Evolutionary conservation across 2,888 invertebrate species (phyloP).

Genomic region (Stenurella melanura): DNA sequence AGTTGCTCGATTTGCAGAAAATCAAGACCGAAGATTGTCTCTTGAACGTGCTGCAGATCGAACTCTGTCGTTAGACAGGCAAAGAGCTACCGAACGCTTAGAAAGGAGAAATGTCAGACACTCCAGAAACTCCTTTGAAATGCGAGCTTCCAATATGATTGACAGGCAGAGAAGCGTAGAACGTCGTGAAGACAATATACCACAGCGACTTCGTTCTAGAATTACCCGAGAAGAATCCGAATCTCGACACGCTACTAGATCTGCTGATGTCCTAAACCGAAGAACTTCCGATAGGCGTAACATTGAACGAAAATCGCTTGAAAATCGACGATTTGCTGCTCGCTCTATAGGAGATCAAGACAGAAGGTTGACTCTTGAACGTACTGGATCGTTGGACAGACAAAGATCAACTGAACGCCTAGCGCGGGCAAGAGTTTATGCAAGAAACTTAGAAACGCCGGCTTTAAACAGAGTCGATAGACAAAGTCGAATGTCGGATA

Average conservation of each 20-base stretch:
- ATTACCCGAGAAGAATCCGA: too few species aligned
- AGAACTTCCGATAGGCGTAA: too few species aligned
- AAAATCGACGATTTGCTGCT: background rate
- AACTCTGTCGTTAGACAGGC: conserved; percentile 8
- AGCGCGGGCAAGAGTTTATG: too few species aligned
- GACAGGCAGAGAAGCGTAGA: background rate
- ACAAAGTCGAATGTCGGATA: conserved; percentile 5
- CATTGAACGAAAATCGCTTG: background rate
- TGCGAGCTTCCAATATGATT: background rate
- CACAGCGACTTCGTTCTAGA: background rate
- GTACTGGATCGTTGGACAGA: background rate
- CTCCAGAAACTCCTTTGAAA: too few species aligned
- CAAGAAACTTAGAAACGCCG: background rate
- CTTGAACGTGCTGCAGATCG: background rate
- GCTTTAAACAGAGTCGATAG: too few species aligned
- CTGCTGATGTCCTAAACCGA: background rate
- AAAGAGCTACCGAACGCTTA: background rate
- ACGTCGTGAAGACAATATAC: background rate
- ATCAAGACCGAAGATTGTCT: background rate
- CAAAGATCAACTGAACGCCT: background rate
- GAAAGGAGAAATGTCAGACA: background rate
- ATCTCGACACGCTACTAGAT: background rate
- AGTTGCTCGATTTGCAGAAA: background rate
- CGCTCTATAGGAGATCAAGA: too few species aligned
- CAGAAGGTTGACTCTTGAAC: background rate